Evolutionary conservation across 2,797 vertebrate species (phyloP), one percentile per base, ranked within the genome.

Genomic region (Thunnus albacares): DNA sequence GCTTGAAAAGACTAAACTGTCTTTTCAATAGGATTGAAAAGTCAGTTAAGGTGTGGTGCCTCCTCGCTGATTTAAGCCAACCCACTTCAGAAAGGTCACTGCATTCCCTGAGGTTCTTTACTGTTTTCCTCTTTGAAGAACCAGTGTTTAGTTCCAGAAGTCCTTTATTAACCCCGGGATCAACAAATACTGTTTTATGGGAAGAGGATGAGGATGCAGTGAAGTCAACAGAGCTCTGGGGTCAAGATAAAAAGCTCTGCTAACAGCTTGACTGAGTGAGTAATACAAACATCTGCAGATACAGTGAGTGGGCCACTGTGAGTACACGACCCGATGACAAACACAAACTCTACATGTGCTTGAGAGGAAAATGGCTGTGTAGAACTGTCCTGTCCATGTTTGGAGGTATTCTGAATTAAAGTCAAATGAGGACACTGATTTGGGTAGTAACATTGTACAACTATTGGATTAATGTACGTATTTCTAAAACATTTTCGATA

Each of bases 111-210:
- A 68, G 69, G 72, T 77, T 84, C 70, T 70, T 76, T 51, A 55
- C 70, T 62, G 62, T 69, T 75, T 80, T 85, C 75, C 62, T 64
- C 84, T 91, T 91, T 93, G 80, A 88, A 91, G 86, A 81, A 41
- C 66, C 1, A 35, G 64, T 89, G 79, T 88, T 90, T 89, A 72
- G 82, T 59, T 89, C 64, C 85, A 85, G 63, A 87, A 89, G 87
- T 91, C 79, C 75, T 89, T 79, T 89, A 86, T 81, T 93, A 90
- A 89, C 77, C 52, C 75, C 22, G 5, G 84, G 82, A 90, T 91
- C 88, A 92, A 93, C 90, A 92, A 92, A 85, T 88, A 83, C 62
- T 55, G 84, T 85, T 90, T 93, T 85, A 90, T 93, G 83, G 71
- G 86, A 89, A 85, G 83, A 84, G 84, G 84, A 91, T 89, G 85